Evolutionary conservation across 2,113 vertebrate genomes (phyloP).

Genomic region (Syngnathus scovelli): DNA sequence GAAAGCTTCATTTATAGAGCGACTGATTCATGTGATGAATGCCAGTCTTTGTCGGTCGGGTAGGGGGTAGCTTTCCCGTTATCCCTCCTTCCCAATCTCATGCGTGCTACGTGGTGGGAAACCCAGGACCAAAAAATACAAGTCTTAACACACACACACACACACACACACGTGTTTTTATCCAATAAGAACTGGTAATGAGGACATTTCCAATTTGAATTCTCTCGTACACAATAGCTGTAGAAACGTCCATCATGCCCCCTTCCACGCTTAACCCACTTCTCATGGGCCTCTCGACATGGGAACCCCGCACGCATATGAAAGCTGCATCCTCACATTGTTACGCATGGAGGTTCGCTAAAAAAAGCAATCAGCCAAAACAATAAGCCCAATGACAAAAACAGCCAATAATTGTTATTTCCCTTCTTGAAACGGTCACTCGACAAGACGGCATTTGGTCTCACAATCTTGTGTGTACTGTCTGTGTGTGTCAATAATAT

Average conservation of each 20-base stretch:
- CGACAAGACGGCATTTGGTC: neutral
- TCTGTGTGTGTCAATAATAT: conserved; percentile 45
- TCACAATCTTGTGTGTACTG: conserved; percentile 15
- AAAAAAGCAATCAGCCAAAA: conserved; percentile 35
- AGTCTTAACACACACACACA: neutral
- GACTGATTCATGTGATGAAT: conserved; percentile 52
- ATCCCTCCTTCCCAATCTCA: conserved; percentile 20
- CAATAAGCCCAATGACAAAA: conserved; percentile 47
- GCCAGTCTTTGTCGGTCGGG: conserved; percentile 22
- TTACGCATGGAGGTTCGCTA: conserved; percentile 38
- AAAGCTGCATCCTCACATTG: conserved; percentile 63
- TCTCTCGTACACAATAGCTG: conserved; percentile 24
- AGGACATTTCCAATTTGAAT: conserved; percentile 11
- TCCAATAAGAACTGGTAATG: conserved; percentile 1
- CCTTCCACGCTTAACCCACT: conserved; percentile 29
- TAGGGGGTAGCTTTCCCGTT: conserved; percentile 18
- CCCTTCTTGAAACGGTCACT: conserved; percentile 12
- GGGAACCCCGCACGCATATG: conserved; percentile 36
- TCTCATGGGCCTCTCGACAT: conserved; percentile 29
- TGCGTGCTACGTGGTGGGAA: conserved; percentile 4
- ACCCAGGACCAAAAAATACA: neutral
- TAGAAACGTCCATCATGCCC: conserved; percentile 5
- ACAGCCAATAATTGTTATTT: conserved; percentile 32
- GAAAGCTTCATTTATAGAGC: conserved; percentile 50
- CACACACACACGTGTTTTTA: neutral